Percentiles rank a stretch among this genome's conserved stretches.
phyloP scores from a whole-genome alignment of 2,113 vertebrate species.

The Rhegmatorhina hoffmannsi region DNA sequence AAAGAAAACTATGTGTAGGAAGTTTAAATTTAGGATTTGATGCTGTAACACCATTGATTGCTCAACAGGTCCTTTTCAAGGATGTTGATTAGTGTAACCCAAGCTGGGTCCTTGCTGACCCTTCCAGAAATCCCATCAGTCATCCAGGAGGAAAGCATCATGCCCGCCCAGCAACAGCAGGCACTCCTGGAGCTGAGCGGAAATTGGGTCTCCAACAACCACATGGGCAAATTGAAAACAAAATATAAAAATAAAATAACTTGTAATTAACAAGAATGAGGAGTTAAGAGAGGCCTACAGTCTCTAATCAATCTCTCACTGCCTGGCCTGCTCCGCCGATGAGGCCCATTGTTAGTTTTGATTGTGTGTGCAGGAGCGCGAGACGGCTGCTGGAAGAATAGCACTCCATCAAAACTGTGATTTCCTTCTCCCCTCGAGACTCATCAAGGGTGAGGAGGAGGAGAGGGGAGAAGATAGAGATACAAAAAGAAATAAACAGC shows the following conservation, averaged over 20 bases:
- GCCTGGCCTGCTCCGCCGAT: constrained; percentile 17
- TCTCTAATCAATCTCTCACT: constrained; percentile 52
- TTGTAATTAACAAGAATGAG: constrained; percentile 60
- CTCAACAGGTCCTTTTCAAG: background rate
- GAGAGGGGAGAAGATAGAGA: background rate
- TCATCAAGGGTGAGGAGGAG: constrained; percentile 1
- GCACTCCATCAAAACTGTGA: constrained; percentile 27
- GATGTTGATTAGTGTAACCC: background rate
- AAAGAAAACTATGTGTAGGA: background rate
- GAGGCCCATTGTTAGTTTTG: constrained; percentile 58
- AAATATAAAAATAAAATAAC: constrained; percentile 45
- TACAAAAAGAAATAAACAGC: constrained; percentile 22
- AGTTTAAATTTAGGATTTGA: background rate
- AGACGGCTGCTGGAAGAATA: constrained; percentile 1
- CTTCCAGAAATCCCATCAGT: constrained; percentile 4
- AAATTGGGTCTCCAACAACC: background rate
- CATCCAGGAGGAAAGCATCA: background rate
- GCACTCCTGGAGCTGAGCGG: rapidly evolving
- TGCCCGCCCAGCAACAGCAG: rapidly evolving
- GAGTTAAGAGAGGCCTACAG: constrained; percentile 26
- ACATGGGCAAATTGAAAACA: background rate
- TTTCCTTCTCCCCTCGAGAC: background rate
- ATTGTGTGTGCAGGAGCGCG: constrained; percentile 27
- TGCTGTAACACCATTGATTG: background rate
- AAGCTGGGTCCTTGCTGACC: background rate